phyloP scores from a whole-genome alignment of 2,888 invertebrate species.

The Pachydiplax longipennis region DNA sequence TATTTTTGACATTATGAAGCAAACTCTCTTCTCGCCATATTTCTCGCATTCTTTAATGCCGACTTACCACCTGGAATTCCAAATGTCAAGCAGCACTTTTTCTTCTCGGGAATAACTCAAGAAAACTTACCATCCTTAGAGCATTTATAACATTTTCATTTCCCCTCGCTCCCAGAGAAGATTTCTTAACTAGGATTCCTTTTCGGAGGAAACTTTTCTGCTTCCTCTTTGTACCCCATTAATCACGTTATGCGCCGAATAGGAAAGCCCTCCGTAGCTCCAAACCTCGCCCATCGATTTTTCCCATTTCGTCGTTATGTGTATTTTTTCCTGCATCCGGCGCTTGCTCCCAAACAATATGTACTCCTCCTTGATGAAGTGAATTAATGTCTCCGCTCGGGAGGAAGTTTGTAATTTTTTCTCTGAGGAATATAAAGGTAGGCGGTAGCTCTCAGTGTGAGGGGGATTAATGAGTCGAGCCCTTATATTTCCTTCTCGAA shows the following conservation, averaged over 20 bases:
- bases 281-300: neutral
- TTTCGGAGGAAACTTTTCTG: neutral
- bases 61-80: too few relatives aligned
- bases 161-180: neutral
- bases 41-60: neutral
- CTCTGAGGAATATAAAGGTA: neutral
- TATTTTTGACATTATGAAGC: too few relatives aligned
- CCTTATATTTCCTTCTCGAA: neutral
- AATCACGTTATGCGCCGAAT: neutral
- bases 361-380: neutral
- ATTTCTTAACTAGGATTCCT: neutral
- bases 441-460: neutral
- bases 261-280: neutral
- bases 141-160: neutral
- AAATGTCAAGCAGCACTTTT: neutral
- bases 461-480: neutral
- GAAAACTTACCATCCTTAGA: neutral
- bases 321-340: neutral
- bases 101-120: neutral
- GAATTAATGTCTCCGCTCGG: neutral
- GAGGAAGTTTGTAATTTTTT: neutral
- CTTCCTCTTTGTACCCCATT: neutral
- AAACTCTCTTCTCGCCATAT: neutral
- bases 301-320: neutral
- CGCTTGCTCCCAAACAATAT: neutral